These are phyloP conservation scores for Phaethornis superciliosus DNA, from an alignment of 2,113 vertebrate genomes.

Conservation along the genomic window DNA sequence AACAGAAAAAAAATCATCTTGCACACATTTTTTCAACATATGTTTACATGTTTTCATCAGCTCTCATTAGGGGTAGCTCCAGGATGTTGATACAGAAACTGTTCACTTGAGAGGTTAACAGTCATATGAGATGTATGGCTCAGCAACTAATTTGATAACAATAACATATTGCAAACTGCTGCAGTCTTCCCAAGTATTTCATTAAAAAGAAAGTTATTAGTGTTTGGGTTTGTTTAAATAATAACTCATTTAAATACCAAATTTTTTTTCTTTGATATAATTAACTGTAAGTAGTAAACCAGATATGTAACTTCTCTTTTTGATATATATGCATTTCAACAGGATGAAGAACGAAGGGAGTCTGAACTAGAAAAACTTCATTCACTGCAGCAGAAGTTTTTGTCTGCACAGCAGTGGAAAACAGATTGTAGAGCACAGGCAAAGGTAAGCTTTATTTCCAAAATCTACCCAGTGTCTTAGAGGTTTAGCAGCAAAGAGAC, in stretches of 20 bases:
- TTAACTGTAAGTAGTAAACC: background rate
- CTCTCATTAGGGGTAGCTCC: background rate
- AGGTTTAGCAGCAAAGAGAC: background rate
- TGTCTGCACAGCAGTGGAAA: slow-evolving; percentile 75
- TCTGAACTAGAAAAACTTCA: slow-evolving; percentile 83
- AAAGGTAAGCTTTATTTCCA: slow-evolving; percentile 70
- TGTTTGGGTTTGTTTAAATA: slow-evolving; percentile 1
- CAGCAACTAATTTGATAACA: background rate
- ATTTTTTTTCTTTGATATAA: background rate
- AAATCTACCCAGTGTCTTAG: background rate
- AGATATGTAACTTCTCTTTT: background rate
- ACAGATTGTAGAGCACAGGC: slow-evolving; percentile 56
- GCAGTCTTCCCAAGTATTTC: background rate
- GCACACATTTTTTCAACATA: background rate
- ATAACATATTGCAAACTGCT: background rate
- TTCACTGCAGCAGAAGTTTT: slow-evolving; percentile 78
- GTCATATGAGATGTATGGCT: background rate
- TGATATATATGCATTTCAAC: background rate
- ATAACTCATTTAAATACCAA: background rate
- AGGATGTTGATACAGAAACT: background rate
- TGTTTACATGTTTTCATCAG: background rate
- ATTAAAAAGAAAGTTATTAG: background rate
- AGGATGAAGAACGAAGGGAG: slow-evolving; percentile 80
- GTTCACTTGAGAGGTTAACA: background rate
- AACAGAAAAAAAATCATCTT: background rate